Percentiles rank a stretch among this genome's conserved stretches.
Evolutionary conservation across 2,113 vertebrate species (phyloP).

Genomic region (Gymnorhina tibicen): DNA sequence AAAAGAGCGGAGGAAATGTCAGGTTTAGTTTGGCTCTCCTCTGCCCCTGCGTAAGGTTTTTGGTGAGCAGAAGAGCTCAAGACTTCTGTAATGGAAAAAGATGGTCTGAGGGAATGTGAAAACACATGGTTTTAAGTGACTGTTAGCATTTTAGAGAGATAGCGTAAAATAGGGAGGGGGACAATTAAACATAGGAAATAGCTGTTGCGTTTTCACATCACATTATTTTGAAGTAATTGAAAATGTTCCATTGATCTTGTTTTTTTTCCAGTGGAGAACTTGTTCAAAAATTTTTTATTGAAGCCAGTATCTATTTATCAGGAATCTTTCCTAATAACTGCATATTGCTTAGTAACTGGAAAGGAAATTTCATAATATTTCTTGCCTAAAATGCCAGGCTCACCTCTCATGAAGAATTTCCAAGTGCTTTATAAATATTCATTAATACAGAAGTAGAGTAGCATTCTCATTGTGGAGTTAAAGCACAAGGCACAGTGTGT

Average conservation of each 20-base stretch:
- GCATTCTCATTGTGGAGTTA: background rate
- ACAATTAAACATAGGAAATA: background rate
- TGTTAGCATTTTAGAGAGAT: conserved; percentile 8
- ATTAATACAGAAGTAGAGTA: background rate
- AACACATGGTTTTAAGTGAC: background rate
- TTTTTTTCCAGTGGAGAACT: background rate
- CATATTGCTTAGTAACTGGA: background rate
- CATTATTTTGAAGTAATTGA: background rate
- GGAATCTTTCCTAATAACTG: background rate
- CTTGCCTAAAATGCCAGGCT: background rate
- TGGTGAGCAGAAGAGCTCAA: background rate
- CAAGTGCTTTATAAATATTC: background rate
- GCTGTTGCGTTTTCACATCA: background rate
- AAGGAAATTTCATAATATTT: background rate
- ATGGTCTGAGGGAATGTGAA: background rate
- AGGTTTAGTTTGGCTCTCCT: background rate
- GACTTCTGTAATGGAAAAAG: background rate
- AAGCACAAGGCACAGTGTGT: background rate
- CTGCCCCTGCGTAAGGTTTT: background rate
- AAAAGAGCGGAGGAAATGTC: background rate
- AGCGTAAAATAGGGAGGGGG: background rate
- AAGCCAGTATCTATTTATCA: background rate
- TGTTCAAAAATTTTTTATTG: background rate
- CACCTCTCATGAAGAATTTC: background rate
- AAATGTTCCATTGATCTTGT: background rate